Conservation (phyloP, 2,113 vertebrate genomes). For the Crypturellus undulatus region DNA sequence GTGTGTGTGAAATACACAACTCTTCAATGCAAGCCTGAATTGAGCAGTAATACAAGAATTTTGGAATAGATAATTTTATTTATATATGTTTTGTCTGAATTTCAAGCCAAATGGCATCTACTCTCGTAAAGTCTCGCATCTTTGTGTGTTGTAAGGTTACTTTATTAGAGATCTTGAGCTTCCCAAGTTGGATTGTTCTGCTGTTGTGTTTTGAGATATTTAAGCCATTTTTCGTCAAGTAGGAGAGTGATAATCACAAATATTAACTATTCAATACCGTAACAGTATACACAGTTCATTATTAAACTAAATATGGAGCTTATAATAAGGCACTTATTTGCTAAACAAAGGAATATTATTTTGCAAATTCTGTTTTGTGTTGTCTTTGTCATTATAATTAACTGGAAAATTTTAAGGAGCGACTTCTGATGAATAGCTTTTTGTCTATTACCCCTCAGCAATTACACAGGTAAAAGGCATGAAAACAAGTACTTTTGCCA, state of each 20-base stretch:
- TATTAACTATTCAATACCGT: not conserved
- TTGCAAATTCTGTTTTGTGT: not conserved
- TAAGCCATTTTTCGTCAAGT: not conserved
- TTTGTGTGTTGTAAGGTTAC: not conserved
- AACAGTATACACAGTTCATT: not conserved
- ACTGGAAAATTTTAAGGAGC: not conserved
- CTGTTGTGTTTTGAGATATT: not conserved
- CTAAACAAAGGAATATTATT: not conserved
- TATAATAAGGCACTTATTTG: not conserved
- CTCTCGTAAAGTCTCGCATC: not conserved
- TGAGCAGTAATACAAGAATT: not conserved
- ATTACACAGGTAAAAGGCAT: not conserved
- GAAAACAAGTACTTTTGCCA: not conserved
- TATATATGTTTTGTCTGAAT: not conserved
- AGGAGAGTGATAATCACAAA: not conserved
- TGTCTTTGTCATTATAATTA: not conserved
- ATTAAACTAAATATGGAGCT: not conserved
- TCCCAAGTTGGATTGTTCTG: not conserved
- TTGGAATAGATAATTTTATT: not conserved
- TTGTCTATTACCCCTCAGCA: not conserved
- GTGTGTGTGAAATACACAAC: not conserved
- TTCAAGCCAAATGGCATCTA: not conserved
- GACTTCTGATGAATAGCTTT: not conserved
- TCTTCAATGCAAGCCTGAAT: not conserved
- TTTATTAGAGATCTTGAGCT: not conserved